These are phyloP conservation scores for Bradypodion ventrale DNA, from an alignment of 2,797 vertebrate species.

Conservation along the genomic window DNA sequence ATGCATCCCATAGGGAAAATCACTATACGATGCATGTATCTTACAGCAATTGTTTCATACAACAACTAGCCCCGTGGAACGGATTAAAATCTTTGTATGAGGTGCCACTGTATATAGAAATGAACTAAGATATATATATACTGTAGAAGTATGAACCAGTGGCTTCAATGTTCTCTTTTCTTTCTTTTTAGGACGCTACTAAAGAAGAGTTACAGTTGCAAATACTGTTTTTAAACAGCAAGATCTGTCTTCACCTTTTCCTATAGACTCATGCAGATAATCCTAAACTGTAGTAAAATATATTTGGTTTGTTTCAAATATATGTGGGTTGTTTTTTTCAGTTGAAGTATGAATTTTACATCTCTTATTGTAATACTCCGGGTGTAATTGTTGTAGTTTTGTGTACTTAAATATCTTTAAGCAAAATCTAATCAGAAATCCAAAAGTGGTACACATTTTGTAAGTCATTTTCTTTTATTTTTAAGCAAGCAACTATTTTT, in stretches of 20 bases:
- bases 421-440: conserved; percentile 62
- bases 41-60: too few species aligned
- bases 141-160: neutral
- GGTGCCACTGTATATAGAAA: too few species aligned
- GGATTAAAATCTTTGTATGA: too few species aligned
- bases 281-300: conserved; percentile 40
- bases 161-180: conserved; percentile 1
- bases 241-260: conserved; percentile 55
- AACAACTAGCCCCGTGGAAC: too few species aligned
- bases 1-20: too few species aligned
- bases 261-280: conserved; percentile 25
- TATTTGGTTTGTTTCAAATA: conserved; percentile 68
- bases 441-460: conserved; percentile 69
- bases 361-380: conserved; percentile 70
- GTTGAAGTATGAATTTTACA: conserved; percentile 72
- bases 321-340: conserved; percentile 64
- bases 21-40: too few species aligned
- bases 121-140: too few species aligned
- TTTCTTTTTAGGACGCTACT: conserved; percentile 74
- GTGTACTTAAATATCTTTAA: conserved; percentile 71
- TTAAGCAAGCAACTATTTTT: conserved; percentile 64
- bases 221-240: conserved; percentile 61
- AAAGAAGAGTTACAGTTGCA: conserved; percentile 62
- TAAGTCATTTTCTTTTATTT: conserved; percentile 62
- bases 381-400: conserved; percentile 76